These are phyloP conservation scores for Ormyrus rosae DNA, from an alignment of 2,888 invertebrate genomes.

Conservation along the genomic window DNA sequence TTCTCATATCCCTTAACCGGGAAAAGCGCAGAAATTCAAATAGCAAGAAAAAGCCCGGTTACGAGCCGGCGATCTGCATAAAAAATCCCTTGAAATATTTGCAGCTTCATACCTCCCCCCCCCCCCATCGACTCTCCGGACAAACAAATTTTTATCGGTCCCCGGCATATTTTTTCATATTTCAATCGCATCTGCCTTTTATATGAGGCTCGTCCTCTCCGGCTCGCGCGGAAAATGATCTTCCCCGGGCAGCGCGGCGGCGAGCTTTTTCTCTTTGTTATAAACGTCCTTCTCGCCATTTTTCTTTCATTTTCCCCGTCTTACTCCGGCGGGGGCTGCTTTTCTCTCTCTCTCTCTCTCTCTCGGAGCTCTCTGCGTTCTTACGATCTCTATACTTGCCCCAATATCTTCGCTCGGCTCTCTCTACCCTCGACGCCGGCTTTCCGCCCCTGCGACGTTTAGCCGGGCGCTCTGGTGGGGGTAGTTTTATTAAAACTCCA, in stretches of 20 bases:
- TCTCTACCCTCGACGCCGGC: conserved; percentile 40
- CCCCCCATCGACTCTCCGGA: too few species aligned
- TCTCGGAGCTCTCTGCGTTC: conserved; percentile 60
- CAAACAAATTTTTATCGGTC: conserved; percentile 31
- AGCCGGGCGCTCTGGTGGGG: conserved; percentile 65
- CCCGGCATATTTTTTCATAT: conserved; percentile 43
- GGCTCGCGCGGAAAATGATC: conserved; percentile 11
- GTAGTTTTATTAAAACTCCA: conserved; percentile 75
- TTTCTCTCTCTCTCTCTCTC: not conserved
- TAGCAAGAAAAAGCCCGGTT: not conserved
- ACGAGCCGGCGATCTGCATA: not conserved
- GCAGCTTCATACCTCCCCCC: too few species aligned
- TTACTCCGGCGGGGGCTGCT: conserved; percentile 16
- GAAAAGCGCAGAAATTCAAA: not conserved
- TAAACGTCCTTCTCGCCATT: conserved; percentile 51
- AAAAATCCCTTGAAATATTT: not conserved
- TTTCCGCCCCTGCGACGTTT: conserved; percentile 53
- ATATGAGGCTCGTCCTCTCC: not conserved
- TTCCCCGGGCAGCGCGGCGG: not conserved
- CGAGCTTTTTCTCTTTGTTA: conserved; percentile 29
- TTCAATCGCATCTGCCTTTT: conserved; percentile 34
- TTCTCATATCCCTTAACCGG: too few species aligned
- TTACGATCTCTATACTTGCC: conserved; percentile 69
- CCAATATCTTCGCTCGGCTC: conserved; percentile 66
- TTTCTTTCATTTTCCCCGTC: conserved; percentile 51